These are phyloP conservation scores for Falcunculus frontatus DNA, from an alignment of 2,113 vertebrate genomes.

Conservation along the genomic window DNA sequence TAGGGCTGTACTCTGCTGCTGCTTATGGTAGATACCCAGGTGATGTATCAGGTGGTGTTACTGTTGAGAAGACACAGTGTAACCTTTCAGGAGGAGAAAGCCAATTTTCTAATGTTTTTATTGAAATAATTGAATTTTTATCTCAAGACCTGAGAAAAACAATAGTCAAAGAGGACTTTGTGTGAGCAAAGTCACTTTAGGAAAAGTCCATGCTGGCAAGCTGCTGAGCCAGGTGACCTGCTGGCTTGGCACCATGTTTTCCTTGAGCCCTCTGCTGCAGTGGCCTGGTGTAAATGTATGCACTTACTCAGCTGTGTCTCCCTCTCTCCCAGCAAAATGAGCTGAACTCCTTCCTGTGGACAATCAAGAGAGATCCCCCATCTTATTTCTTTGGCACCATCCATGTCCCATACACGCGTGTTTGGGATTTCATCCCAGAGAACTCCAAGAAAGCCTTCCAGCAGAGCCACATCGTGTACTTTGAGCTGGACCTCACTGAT, in stretches of 20 bases:
- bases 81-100: not conserved
- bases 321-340: conserved; percentile 79
- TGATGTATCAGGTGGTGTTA: not conserved
- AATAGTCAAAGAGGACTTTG: not conserved
- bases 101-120: not conserved
- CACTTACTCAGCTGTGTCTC: conserved; percentile 22
- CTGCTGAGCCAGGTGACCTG: not conserved
- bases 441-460: conserved; percentile 88
- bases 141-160: not conserved
- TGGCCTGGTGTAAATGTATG: not conserved
- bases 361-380: conserved; percentile 84
- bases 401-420: conserved; percentile 84
- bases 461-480: conserved; percentile 84
- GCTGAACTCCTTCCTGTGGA: conserved; percentile 91
- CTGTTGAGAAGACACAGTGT: not conserved
- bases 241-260: not conserved
- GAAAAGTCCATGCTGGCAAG: not conserved
- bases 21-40: not conserved
- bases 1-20: not conserved
- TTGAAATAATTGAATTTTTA: not conserved
- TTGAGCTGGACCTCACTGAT: conserved; percentile 87
- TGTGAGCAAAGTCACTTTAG: not conserved
- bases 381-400: conserved; percentile 90
- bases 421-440: conserved; percentile 88
- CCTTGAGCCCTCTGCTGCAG: not conserved